These are phyloP conservation scores for Lacanobia wlatinum DNA, from an alignment of 2,888 invertebrate species.

Conservation along the genomic window DNA sequence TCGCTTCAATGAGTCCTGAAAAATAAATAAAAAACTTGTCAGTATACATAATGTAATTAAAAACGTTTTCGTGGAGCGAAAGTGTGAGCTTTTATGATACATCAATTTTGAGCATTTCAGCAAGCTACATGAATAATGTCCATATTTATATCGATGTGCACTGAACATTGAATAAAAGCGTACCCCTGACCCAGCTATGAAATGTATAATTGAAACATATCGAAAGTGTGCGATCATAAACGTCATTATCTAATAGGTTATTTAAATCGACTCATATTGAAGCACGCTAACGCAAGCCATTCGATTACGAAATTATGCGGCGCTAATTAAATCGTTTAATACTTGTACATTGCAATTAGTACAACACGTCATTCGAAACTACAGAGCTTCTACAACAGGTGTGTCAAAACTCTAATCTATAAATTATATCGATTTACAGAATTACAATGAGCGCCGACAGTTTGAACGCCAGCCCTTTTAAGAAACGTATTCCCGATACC, in stretches of 20 bases:
- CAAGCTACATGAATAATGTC: neutral
- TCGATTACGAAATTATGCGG: constrained; percentile 49
- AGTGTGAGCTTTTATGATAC: neutral
- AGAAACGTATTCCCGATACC: constrained; percentile 69
- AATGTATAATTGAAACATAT: constrained; percentile 33
- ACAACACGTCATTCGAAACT: constrained; percentile 53
- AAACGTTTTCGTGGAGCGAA: neutral
- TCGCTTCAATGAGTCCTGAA: neutral
- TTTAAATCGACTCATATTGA: constrained; percentile 48
- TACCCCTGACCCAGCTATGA: constrained; percentile 11
- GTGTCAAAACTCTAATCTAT: constrained; percentile 50
- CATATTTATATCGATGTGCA: neutral
- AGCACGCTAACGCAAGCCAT: constrained; percentile 54
- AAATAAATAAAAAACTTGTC: neutral
- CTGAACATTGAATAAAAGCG: neutral
- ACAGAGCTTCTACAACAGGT: constrained; percentile 47
- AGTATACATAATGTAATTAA: no score
- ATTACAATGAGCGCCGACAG: constrained; percentile 89
- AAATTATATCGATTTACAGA: constrained; percentile 73
- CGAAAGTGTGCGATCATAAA: constrained; percentile 31
- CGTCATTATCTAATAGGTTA: constrained; percentile 53
- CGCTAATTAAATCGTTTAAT: constrained; percentile 51
- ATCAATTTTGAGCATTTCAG: no score
- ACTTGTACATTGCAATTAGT: constrained; percentile 46
- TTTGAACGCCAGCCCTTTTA: constrained; percentile 83